Evolutionary conservation across 1,140 invertebrate species (phyloP).

Genomic region (Trinorchestia longiramus): DNA sequence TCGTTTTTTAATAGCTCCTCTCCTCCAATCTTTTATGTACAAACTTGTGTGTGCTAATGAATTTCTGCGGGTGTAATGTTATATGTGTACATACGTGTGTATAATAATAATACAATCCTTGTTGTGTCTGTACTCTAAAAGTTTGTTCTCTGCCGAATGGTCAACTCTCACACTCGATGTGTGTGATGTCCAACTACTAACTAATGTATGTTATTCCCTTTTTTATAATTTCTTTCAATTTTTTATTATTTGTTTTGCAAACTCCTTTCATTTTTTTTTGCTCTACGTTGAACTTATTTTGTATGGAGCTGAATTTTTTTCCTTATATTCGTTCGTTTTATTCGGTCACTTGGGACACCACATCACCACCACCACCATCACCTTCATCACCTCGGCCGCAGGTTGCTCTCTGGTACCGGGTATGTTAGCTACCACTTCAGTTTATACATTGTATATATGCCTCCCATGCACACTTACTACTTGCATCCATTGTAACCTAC

Average conservation of each 20-base stretch:
- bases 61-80: background rate
- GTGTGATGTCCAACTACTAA: background rate
- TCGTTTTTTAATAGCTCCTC: background rate
- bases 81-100: background rate
- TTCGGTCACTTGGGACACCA: constrained; percentile 20
- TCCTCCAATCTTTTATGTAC: background rate
- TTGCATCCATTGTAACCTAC: background rate
- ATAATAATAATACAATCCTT: background rate
- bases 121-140: background rate
- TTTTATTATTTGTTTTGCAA: constrained; percentile 31
- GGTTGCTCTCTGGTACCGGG: constrained; percentile 86
- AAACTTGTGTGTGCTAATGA: background rate
- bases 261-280: constrained; percentile 16
- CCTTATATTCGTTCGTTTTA: background rate
- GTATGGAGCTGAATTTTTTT: background rate
- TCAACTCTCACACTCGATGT: background rate
- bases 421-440: constrained; percentile 72
- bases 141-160: background rate
- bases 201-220: constrained; percentile 16
- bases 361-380: constrained; percentile 19
- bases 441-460: background rate
- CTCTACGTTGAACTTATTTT: background rate
- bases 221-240: background rate
- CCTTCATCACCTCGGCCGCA: constrained; percentile 69
- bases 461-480: background rate